Evolutionary conservation across 2,113 vertebrate genomes (phyloP).

Genomic region (Actenoides hombroni): DNA sequence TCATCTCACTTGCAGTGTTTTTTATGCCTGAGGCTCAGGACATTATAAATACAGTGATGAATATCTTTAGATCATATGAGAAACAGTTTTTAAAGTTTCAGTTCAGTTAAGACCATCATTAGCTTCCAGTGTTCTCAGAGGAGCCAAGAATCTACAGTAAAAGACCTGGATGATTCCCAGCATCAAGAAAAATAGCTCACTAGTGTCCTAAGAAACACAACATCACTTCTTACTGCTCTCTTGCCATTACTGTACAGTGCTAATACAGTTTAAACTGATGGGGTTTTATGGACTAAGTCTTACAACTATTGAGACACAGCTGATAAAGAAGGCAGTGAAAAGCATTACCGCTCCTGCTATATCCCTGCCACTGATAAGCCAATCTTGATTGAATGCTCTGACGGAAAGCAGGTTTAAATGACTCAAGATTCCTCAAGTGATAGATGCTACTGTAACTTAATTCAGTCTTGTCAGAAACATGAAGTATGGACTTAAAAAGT

Average conservation of each 20-base stretch:
- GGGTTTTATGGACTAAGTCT: background rate
- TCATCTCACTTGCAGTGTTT: slow-evolving; percentile 28
- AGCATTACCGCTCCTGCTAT: background rate
- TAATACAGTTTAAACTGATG: slow-evolving; percentile 35
- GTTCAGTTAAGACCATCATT: slow-evolving; percentile 51
- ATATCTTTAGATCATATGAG: slow-evolving; percentile 51
- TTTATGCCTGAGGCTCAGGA: slow-evolving; percentile 1
- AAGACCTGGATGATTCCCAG: background rate
- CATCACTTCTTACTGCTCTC: slow-evolving; percentile 14
- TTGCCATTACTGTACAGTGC: background rate
- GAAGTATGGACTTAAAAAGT: background rate
- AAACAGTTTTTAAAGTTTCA: slow-evolving; percentile 57
- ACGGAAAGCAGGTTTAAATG: slow-evolving; percentile 29
- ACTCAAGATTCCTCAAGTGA: slow-evolving; percentile 26
- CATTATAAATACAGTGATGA: slow-evolving; percentile 40
- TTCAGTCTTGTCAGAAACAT: slow-evolving; percentile 9
- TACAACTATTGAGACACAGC: background rate
- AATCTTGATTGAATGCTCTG: background rate
- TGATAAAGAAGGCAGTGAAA: slow-evolving; percentile 14
- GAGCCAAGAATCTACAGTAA: background rate
- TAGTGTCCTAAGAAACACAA: slow-evolving; percentile 14
- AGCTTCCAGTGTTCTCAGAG: slow-evolving; percentile 50
- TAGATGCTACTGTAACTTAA: slow-evolving; percentile 8
- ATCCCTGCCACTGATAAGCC: slow-evolving; percentile 1
- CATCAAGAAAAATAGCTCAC: slow-evolving; percentile 35